phyloP scores from a whole-genome alignment of 2,113 vertebrate genomes.

The Charina bottae region DNA sequence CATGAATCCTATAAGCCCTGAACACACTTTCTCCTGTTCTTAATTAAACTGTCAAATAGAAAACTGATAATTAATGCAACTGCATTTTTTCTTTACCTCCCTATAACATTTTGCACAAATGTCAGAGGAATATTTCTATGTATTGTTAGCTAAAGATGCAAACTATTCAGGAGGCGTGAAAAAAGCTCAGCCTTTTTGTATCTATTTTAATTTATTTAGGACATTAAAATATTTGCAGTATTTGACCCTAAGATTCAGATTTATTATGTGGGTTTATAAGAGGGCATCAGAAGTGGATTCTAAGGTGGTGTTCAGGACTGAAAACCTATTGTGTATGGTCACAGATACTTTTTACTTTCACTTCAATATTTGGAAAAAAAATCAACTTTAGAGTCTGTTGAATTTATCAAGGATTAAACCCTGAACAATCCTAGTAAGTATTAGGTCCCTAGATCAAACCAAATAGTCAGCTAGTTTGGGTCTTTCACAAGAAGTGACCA shows the following conservation, averaged over 20 bases:
- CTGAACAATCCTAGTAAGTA: neutral
- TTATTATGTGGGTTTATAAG: neutral
- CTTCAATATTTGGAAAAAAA: neutral
- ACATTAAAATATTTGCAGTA: neutral
- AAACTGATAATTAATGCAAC: slow-evolving; percentile 80
- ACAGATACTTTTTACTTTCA: neutral
- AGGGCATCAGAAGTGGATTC: neutral
- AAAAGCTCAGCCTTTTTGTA: neutral
- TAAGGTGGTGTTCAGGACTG: neutral
- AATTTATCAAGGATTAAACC: neutral
- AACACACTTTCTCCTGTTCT: slow-evolving; percentile 73
- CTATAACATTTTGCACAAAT: slow-evolving; percentile 71
- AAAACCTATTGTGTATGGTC: neutral
- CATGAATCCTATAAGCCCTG: slow-evolving; percentile 76
- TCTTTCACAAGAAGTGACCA: neutral
- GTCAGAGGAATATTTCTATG: slow-evolving; percentile 42
- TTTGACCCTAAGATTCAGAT: neutral
- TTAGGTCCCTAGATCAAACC: neutral
- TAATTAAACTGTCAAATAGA: slow-evolving; percentile 82
- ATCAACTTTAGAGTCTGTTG: neutral
- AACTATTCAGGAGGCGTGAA: neutral
- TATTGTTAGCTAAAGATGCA: slow-evolving; percentile 14
- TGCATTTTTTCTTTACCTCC: slow-evolving; percentile 70
- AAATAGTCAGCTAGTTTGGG: neutral
- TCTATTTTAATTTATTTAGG: slow-evolving; percentile 12